Evolutionary conservation across 1,140 invertebrate genomes (phyloP), one percentile per base, ranked within the genome.

Genomic region (Calephelis virginiensis): DNA sequence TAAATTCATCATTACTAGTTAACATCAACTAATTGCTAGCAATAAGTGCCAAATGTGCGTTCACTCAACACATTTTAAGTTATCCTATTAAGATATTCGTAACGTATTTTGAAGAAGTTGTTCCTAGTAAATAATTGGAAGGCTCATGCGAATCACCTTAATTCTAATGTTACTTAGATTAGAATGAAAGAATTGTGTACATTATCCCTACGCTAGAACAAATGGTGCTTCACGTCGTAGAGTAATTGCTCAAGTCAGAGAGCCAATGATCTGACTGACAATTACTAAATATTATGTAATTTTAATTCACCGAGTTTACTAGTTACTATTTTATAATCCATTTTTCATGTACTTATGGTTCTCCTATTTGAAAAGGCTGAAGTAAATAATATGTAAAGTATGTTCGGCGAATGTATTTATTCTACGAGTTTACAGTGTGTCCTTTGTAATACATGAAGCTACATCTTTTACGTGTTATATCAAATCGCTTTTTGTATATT

Each of bases 161-260:
- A 87, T 80, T 86, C 78, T 90, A 87, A 84, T 83, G 72, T 83
- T 81, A 82, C 70, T 83, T 87, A 87, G 81, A 86, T 77, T 86
- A 84, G 82, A 87, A 82, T 82, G 75, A 80, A 81, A 69, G 76
- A 85, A 86, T 77, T 77, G 80, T 90, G 88, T 90, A 90, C 88
- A 90, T 90, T 89, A 80, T 86, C 86, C 88, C 84, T 90, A 90
- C 84, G 86, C 88, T 90, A 89, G 85, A 90, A 90, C 86, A 88
- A 87, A 90, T 90, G 88, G 88, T 90, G 88, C 88, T 89, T 89
- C 86, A 88, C 84, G 80, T 83, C 76, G 88, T 90, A 89, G 88
- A 82, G 81, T 78, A 73, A 71, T 71, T 75, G 79, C 62, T 71
- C 68, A 64, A 62, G 70, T 66, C 75, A 49, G 73, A 68, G 71